Base-by-base conservation (phyloP, 2,888 invertebrate genomes). In the Volucella inflata region DNA sequence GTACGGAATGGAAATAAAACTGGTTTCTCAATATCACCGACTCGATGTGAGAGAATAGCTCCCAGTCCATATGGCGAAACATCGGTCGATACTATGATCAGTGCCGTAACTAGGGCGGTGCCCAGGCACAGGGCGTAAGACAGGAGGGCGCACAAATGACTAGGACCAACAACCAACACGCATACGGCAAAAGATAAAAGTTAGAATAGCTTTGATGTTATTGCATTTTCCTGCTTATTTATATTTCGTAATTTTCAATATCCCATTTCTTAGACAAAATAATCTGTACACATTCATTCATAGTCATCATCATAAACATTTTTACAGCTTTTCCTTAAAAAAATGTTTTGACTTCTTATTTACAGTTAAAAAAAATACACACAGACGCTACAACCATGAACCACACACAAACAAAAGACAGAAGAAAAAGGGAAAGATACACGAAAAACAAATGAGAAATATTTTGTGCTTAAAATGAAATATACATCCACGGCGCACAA, bases 221-320 rank as follows among this genome's bases (percentile, higher is more conserved):
- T 48, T 48, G n/a, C 46, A 48, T 48, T 48, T 48, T 48, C 46
- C 46, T 48, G 46, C 46, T 48, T 48, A 48, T 48, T 48, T n/a
- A 48, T 48, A 48, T 48, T 48, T 48, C 46, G 14, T 48, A 48
- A 48, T 48, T 48, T 48, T 48, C 46, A 48, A n/a, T 48, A 48
- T 48, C 46, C 46, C 46, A 48, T 48, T 48, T 48, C 46, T 48
- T n/a, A 48, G 46, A 48, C 46, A 48, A 48, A 48, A 48, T 48
- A 48, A 48, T 48, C 46, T 48, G 14, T 48, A 48, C 46, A 48
- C 14, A 48, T 48, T 48, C 46, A 48, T 48, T 48, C 46, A 48
- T 48, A 48, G 46, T 48, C 46, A 48, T 48, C 46, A 48, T 48
- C 46, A 48, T 48, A 14, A 48, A 48, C 46, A 48, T 48, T 48